Evolutionary conservation across 2,113 vertebrate genomes (phyloP).

Genomic region (Arizona elegans): DNA sequence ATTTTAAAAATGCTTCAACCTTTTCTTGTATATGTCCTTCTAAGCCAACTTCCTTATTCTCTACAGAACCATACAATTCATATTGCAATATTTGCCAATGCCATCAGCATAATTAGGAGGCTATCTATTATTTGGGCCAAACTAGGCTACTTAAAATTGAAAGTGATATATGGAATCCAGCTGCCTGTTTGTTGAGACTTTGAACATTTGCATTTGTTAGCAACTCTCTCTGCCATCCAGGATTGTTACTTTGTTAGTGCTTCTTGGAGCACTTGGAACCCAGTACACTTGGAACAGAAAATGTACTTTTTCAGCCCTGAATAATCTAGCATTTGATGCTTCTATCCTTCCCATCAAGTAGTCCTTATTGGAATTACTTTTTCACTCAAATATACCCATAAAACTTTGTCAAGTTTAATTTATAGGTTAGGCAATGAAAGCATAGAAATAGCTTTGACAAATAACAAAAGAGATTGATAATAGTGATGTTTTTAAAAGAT

Average conservation of each 20-base stretch:
- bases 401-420: conserved; percentile 27
- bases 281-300: neutral
- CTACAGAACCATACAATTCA: neutral
- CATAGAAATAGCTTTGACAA: conserved; percentile 44
- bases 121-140: neutral
- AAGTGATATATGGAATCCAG: neutral
- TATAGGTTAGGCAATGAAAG: neutral
- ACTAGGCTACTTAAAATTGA: neutral
- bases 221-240: neutral
- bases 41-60: neutral
- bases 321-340: conserved; percentile 3
- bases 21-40: neutral
- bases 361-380: conserved; percentile 12
- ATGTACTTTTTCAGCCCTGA: neutral
- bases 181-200: neutral
- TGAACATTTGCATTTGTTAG: neutral
- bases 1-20: neutral
- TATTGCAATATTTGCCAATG: neutral
- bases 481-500: neutral
- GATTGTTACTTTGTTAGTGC: neutral
- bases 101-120: neutral
- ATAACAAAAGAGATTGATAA: conserved; percentile 24
- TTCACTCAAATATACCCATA: neutral
- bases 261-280: conserved; percentile 14
- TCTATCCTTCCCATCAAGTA: neutral